Base-by-base conservation (phyloP, 2,113 vertebrate genomes). In the Paralichthys olivaceus region DNA sequence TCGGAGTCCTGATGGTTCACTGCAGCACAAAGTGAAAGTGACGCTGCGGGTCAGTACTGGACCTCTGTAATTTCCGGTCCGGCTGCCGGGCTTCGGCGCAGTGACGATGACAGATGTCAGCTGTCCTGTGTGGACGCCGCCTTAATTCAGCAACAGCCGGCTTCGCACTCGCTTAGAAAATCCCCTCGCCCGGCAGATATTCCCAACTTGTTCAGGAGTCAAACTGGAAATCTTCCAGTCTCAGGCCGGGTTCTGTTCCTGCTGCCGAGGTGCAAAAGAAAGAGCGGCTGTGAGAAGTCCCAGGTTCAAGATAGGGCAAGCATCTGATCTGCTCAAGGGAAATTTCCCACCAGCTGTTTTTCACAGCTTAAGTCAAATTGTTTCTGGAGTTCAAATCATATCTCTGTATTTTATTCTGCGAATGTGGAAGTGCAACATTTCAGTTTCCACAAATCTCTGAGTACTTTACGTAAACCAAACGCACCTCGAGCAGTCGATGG, bases 91-190 rank as follows among this genome's bases (percentile, higher is more conserved):
- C 67, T 45, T 7, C 32, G 32, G 20, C 53, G 28, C 70, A 68
- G 20, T 45, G 58, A 63, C 45, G 22, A 13, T 55, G 79, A 67
- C 81, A 77, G 75, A 85, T 79, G 69, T 78, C 80, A 68, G 72
- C 70, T 57, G 79, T 77, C 69, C 43, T 54, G 23, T 37, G 69
- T 47, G 54, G 63, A 57, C 1, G 47, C 25, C 54, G 26, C 69
- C 77, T 72, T 29, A 65, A 78, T 64, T 25, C 75, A 51, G 43
- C 71, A 63, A 58, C 84, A 81, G 60, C 69, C 57, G 65, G 69
- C 81, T 68, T 71, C 78, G 53, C 75, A 29, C 72, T 77, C 59
- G 0, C 4, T 62, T 53, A 81, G 75, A 77, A 11, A 84, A 77
- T 68, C 72, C 74, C 71, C 22, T 0, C 7, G 3, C 70, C 61